Evolutionary conservation across 2,888 invertebrate genomes (phyloP), one percentile per base, ranked within the genome.

Genomic region (Platycheirus rosarum): DNA sequence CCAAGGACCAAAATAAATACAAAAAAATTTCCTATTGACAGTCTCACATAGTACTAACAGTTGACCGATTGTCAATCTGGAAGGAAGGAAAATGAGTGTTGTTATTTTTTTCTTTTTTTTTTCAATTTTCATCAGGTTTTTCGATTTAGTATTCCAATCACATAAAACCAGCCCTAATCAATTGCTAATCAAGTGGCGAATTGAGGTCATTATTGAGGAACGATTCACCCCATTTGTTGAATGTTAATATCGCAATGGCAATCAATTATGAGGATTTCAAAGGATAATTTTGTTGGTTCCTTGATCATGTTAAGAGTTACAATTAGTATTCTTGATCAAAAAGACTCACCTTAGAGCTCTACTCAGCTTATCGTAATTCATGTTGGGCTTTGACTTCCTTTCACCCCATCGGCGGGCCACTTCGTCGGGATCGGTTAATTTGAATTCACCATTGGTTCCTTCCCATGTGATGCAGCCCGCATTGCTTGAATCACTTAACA

Each of bases 291-390:
- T 23, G n/a, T 6, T 60, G 42, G 14, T 60, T 2, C 16, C 4
- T 3, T 13, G 20, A 63, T 49, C 42, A 6, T 57, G 65, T 62
- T 53, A 46, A 44, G 65, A 44, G 37, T 32, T n/a, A 32, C 70
- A 80, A 80, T 75, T 76, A 80, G 65, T 13, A 13, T n/a, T 40
- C 2, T 1, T 20, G 18, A 6, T 29, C 40, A 7, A 23, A 57
- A 35, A 11, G 14, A 51, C 91, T 92, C 93, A 99, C 94, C 97
- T 95, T 89, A 98, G 93, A 62, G 99, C 99, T 86, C 99, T 94
- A 90, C 97, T 98, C 87, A 99, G 94, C 92, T 99, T 99, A 92
- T 99, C 99, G 92, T 99, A 99, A 92, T 99, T 99, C 99, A 99
- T 99, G 92, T 99, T 99, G 48, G 99, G 99, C 91, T 99, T 99